Conservation (phyloP, 2,113 vertebrate species). For the Chloebia gouldiae region DNA sequence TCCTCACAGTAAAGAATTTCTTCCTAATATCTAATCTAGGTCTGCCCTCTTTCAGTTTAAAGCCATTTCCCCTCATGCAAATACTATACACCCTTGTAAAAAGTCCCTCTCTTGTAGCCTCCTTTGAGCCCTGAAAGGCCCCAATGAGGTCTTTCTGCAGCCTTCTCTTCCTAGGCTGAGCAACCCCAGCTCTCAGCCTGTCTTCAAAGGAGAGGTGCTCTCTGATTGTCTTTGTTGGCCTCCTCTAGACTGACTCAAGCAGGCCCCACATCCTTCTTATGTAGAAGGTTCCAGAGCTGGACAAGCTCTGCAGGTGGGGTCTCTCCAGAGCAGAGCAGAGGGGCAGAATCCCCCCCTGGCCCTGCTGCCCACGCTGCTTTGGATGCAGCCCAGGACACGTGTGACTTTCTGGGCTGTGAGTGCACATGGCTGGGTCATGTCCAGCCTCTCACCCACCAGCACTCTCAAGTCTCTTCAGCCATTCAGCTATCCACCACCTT, state of each 20-base stretch:
- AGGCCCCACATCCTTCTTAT: background rate
- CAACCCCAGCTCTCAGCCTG: background rate
- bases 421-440: accelerated
- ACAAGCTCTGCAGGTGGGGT: accelerated
- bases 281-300: no score
- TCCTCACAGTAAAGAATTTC: background rate
- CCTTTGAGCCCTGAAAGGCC: background rate
- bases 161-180: background rate
- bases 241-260: background rate
- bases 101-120: background rate
- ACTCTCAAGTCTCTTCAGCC: background rate
- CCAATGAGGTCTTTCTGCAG: background rate
- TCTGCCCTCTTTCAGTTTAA: background rate
- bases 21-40: no score
- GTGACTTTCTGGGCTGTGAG: background rate
- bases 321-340: background rate
- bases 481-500: background rate
- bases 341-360: background rate
- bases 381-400: accelerated
- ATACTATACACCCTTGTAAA: background rate
- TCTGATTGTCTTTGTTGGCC: background rate
- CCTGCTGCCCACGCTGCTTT: background rate
- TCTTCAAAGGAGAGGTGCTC: background rate
- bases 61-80: background rate
- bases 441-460: background rate